Conservation (phyloP, 2,888 invertebrate genomes). For the Litoditis marina region DNA sequence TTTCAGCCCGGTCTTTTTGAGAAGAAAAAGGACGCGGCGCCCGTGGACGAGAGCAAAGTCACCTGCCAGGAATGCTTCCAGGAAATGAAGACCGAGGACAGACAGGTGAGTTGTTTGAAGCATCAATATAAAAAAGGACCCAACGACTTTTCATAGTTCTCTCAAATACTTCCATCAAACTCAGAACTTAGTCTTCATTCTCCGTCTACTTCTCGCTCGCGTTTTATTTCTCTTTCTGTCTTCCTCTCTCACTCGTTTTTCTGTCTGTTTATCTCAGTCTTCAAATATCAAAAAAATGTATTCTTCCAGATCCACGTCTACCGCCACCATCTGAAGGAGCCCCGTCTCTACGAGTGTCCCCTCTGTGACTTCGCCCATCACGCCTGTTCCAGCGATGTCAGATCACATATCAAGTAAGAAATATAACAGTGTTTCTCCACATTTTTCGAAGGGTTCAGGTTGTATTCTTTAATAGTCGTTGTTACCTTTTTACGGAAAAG, state of each 20-base stretch:
- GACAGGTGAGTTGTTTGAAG: conserved; percentile 31
- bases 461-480: too few species aligned
- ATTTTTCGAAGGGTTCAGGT: too few species aligned
- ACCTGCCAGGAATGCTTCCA: conserved; percentile 38
- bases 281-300: neutral
- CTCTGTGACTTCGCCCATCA: conserved; percentile 48
- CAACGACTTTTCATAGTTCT: too few species aligned
- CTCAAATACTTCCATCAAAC: too few species aligned
- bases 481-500: too few species aligned
- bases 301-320: conserved; percentile 46
- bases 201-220: too few species aligned
- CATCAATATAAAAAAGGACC: too few species aligned
- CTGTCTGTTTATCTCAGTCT: neutral
- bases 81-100: conserved; percentile 49
- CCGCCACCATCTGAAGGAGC: conserved; percentile 46
- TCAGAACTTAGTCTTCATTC: too few species aligned
- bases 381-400: conserved; percentile 47
- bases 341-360: conserved; percentile 46
- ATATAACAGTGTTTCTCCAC: too few species aligned
- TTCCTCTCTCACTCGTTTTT: too few species aligned
- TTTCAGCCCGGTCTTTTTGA: conserved; percentile 6
- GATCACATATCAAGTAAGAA: conserved; percentile 37
- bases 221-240: too few species aligned
- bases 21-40: conserved; percentile 5
- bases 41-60: conserved; percentile 18